A percentile compares a stretch with the other conserved stretches of the same genome.
phyloP scores from a whole-genome alignment of 2,113 vertebrate genomes.

The Capra hircus region DNA sequence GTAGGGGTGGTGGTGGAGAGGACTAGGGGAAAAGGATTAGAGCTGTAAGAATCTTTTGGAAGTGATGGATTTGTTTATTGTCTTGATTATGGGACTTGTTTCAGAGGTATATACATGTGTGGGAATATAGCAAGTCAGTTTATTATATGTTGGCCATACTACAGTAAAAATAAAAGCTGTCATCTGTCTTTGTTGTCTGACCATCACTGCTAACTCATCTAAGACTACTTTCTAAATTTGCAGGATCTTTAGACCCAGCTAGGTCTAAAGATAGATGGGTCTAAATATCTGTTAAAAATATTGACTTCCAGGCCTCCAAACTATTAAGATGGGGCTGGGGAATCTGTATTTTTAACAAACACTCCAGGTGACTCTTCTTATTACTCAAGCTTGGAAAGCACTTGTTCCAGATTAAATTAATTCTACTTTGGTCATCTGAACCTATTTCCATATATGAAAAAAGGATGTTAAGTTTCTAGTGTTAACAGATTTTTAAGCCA shows the following conservation, averaged over 20 bases:
- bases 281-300: background rate
- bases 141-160: background rate
- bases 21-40: background rate
- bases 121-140: background rate
- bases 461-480: background rate
- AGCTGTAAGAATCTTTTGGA: background rate
- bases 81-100: background rate
- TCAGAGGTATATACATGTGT: background rate
- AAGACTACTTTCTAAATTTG: background rate
- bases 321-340: background rate
- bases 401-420: background rate
- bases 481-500: background rate
- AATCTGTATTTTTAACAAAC: background rate
- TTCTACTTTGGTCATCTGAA: background rate
- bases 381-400: background rate
- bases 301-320: background rate
- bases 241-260: background rate
- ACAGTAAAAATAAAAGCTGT: background rate
- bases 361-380: background rate
- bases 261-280: background rate
- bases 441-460: background rate
- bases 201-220: background rate
- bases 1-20: background rate
- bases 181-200: background rate
- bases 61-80: background rate